Percentiles rank a stretch among this genome's conserved stretches.
These are phyloP conservation scores for Willisornis vidua DNA, from an alignment of 2,113 vertebrate species.

Conservation along the genomic window DNA sequence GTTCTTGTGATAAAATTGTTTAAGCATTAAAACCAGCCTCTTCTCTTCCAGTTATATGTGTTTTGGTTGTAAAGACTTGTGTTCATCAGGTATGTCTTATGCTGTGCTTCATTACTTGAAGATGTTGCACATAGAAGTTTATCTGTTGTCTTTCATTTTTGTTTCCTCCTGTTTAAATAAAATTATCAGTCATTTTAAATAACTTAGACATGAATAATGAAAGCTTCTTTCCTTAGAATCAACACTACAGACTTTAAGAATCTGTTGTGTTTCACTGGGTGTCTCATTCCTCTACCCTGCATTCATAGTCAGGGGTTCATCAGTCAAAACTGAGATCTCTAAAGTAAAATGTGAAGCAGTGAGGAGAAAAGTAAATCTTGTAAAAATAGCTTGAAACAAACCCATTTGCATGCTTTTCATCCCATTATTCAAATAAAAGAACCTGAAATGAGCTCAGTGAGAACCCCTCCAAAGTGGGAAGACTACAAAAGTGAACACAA, in stretches of 20 bases:
- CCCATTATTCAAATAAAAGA: conserved; percentile 12
- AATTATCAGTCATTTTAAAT: not conserved
- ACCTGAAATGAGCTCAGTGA: not conserved
- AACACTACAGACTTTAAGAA: not conserved
- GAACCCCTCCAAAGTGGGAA: not conserved
- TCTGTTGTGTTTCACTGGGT: not conserved
- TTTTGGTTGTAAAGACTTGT: not conserved
- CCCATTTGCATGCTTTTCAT: conserved; percentile 21
- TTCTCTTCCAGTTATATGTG: not conserved
- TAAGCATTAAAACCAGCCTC: not conserved
- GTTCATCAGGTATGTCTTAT: not conserved
- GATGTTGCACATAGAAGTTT: not conserved
- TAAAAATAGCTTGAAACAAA: conserved; percentile 49
- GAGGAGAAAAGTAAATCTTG: not conserved
- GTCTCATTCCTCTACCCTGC: not conserved
- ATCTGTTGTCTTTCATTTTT: not conserved
- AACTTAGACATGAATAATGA: not conserved
- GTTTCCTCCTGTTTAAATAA: not conserved
- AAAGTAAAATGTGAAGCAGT: not conserved
- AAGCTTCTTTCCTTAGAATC: not conserved
- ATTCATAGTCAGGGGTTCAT: not conserved
- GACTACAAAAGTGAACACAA: not conserved
- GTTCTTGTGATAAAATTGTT: not conserved
- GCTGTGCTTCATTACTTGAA: not conserved
- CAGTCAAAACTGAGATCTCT: not conserved